Evolutionary conservation across 2,797 vertebrate species (phyloP), one percentile per base, ranked within the genome.

Genomic region (Peromyscus melanophrys): DNA sequence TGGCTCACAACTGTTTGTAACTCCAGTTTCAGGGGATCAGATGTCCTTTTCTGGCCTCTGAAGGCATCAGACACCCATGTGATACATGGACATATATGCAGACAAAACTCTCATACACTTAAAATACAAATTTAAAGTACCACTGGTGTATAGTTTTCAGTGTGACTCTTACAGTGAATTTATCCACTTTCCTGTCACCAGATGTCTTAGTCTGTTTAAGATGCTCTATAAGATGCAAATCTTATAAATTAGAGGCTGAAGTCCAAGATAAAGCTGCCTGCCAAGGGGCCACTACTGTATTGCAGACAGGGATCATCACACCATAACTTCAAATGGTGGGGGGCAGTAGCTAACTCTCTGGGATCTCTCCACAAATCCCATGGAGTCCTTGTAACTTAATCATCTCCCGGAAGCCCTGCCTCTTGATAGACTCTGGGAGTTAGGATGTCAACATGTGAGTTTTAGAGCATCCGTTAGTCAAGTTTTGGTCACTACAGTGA

Each of bases 101-200:
- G 57, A 31, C 37, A 46, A 84, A 84, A 84, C 40, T 84, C 40
- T 21, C 40, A 84, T 21, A 65, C 29, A 21, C 17, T 17, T 29
- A 61, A 46, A 61, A 61, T 83, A 83, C 31, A 65, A 65, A 65
- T 46, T 11, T 34, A 65, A 63, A 65, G 27, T 63, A 46, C 59
- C 27, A 65, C 82, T 65, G 63, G 76, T 86, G 12, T 86, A 34
- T 57, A 89, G 37, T 75, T 82, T 52, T 88, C 69, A 76, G 46
- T 76, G 40, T 92, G 81, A 86, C 63, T 25, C 27, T 25, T 46
- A 49, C 23, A 69, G n/a, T 19, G 16, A 65, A 69, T 73, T 55
- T 85, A 86, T 80, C 21, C 17, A 65, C 69, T 95, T 31, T 92
- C 77, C 46, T 93, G 34, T 63, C 90, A 65, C 29, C 34, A 40